Percentiles rank a stretch among this genome's conserved stretches.
These are phyloP conservation scores for Eudasyphora cyanicolor DNA, from an alignment of 2,888 invertebrate genomes.

Conservation along the genomic window DNA sequence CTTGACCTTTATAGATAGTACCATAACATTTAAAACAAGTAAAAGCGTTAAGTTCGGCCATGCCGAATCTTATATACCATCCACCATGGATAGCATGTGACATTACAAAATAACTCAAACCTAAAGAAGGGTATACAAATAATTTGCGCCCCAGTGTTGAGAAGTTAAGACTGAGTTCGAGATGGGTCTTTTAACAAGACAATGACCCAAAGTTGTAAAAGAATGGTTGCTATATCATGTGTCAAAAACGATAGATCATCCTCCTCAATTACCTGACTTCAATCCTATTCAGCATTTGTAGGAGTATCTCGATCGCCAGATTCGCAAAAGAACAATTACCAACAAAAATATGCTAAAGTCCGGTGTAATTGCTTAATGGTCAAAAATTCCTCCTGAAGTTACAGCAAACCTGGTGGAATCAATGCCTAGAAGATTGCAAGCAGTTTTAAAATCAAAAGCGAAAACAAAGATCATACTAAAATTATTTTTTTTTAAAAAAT, in stretches of 20 bases:
- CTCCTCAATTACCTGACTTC: constrained; percentile 26
- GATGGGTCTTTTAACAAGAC: constrained; percentile 19
- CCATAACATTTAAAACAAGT: too few relatives aligned
- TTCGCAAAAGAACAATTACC: constrained; percentile 26
- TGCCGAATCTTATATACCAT: too few relatives aligned
- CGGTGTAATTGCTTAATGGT: constrained; percentile 18
- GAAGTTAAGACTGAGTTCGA: neutral
- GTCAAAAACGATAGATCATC: constrained; percentile 11
- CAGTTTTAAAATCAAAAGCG: constrained; percentile 7
- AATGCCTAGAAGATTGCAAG: constrained; percentile 10
- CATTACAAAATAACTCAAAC: too few relatives aligned
- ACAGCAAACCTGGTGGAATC: constrained; percentile 8
- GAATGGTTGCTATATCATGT: constrained; percentile 45
- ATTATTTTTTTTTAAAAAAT: too few relatives aligned
- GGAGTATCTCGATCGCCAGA: neutral
- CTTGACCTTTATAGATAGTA: constrained; percentile 5
- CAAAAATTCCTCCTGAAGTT: constrained; percentile 2
- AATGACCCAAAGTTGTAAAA: constrained; percentile 28
- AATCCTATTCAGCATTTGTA: constrained; percentile 36
- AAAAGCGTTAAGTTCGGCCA: too few relatives aligned
- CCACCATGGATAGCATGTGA: too few relatives aligned
- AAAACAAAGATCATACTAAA: neutral
- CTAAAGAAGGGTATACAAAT: too few relatives aligned
- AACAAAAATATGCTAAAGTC: constrained; percentile 2
- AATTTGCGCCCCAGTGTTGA: neutral